phyloP scores from a whole-genome alignment of 2,797 vertebrate species.

The Adelosebastes latens region DNA sequence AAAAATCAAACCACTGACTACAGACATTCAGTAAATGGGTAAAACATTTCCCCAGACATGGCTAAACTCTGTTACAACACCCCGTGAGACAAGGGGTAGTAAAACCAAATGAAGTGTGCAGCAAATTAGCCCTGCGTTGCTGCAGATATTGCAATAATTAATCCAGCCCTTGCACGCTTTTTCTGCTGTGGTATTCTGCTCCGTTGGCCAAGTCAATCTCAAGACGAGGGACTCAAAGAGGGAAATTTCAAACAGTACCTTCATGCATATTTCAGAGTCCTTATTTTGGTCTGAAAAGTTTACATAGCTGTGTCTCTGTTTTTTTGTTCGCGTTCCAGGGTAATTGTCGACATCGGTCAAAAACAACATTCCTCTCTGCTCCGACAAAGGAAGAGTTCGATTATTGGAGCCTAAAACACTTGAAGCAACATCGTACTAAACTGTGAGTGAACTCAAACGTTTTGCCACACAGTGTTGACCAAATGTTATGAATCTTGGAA shows the following conservation, averaged over 20 bases:
- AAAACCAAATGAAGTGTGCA: constrained; percentile 78
- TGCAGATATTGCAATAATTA: constrained; percentile 72
- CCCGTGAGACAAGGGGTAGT: constrained; percentile 62
- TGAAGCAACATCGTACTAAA: constrained; percentile 37
- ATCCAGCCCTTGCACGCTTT: constrained; percentile 59
- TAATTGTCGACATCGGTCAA: constrained; percentile 55
- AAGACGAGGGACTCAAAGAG: constrained; percentile 21
- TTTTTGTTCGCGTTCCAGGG: constrained; percentile 44
- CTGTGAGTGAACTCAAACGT: constrained; percentile 44
- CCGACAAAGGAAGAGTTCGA: constrained; percentile 43
- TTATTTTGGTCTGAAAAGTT: constrained; percentile 45
- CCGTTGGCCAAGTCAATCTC: constrained; percentile 40
- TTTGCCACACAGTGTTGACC: constrained; percentile 17
- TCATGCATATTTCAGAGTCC: constrained; percentile 12
- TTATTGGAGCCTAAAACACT: constrained; percentile 31
- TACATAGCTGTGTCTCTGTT: constrained; percentile 60
- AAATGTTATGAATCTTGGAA: constrained; percentile 40
- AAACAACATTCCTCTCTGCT: constrained; percentile 58
- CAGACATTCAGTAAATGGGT: constrained; percentile 66
- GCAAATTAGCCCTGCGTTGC: constrained; percentile 72
- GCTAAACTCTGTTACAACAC: constrained; percentile 64
- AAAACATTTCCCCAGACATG: constrained; percentile 59
- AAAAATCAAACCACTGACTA: constrained; percentile 67
- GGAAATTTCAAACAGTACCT: constrained; percentile 18
- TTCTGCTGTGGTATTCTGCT: constrained; percentile 56